Evolutionary conservation across 2,888 invertebrate genomes (phyloP), one percentile per base, ranked within the genome.

Genomic region (Hydroisotoma schaefferi): DNA sequence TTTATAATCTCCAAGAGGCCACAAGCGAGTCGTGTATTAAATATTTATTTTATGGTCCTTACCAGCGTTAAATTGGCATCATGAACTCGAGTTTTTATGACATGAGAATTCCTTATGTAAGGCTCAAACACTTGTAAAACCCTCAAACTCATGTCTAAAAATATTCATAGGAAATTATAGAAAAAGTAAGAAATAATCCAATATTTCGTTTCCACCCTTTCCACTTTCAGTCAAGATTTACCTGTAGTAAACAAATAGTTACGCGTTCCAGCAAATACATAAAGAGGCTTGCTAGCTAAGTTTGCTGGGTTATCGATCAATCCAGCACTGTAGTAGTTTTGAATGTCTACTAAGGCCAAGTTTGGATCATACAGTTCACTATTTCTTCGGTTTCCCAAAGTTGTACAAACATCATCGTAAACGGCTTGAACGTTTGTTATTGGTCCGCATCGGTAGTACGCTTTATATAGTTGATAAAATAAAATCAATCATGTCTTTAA

Each of bases 381-480:
- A 29, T 37, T 26, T 0, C 27, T 20, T 6, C 40, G 15, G 28
- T 59, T 54, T 26, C 59, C 57, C 0, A 59, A 10, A 6, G 40
- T 61, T 1, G 72, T 72, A 29, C 72, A 72, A 0, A 51, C 59
- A 10, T 47, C 47, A 40, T 72, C 70, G 53, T 67, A 72, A 15
- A 51, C 57, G 1, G 43, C 38, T n/a, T 55, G 53, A 10, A n/a
- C 28, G 0, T 63, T 62, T 25, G 52, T 61, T 5, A 55, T 55
- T n/a, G 63, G 59, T 1, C 72, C 70, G 49, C 72, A 72, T 48
- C 70, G 46, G 52, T 70, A 72, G 47, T 66, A 68, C 1, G 70
- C 72, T 67, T n/a, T n/a, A n/a, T n/a, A n/a, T n/a, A n/a, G n/a
- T n/a, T n/a, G n/a, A 26, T n/a, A n/a, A n/a, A n/a, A n/a, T n/a